Evolutionary conservation across 2,888 invertebrate species (phyloP), one percentile per base, ranked within the genome.

Genomic region (Diachrysia chrysitis): DNA sequence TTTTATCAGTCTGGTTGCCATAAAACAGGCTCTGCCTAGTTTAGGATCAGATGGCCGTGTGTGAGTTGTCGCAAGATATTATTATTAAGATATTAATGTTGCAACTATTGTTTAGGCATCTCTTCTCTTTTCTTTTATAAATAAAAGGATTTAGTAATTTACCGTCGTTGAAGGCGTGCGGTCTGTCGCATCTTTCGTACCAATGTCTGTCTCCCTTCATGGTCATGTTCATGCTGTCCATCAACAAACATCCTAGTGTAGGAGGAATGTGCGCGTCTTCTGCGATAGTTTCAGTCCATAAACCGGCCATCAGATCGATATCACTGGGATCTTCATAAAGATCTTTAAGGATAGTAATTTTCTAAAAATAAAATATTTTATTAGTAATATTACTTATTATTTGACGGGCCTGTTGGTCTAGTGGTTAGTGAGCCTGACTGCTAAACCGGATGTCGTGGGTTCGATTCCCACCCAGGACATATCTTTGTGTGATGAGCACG

Each of bases 271-370:
- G 48, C 1, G 19, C 21, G 12, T 21, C 19, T 21, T 51, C 17
- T 6, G 16, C 0, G 12, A 51, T 51, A 12, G 6, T 19, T 12
- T 51, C 48, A 12, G 19, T 51, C 58, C 58, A 59, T 16, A 59
- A 29, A 21, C 58, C 58, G 5, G 58, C 25, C 48, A 59, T 23
- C 16, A 59, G n/a, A 9, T 59, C 58, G 14, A 59, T 59, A 10
- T 59, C 48, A 10, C 17, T 17, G 14, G 17, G n/a, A 10, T 48
- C 17, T 29, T 59, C 29, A 48, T 59, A 59, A 10, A 56, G 10
- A 2, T 56, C 35, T 1, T 16, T 4, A 12, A 54, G 16, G 1
- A 51, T 21, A 21, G 48, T 10, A 3, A 51, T 4, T 51, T 51
- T 51, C 48, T 51, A 12, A 12, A 51, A 51, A 1, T 1, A 19